Evolutionary conservation across 2,888 invertebrate genomes (phyloP), one percentile per base, ranked within the genome.

Genomic region (Cremastobaeus sp.): DNA sequence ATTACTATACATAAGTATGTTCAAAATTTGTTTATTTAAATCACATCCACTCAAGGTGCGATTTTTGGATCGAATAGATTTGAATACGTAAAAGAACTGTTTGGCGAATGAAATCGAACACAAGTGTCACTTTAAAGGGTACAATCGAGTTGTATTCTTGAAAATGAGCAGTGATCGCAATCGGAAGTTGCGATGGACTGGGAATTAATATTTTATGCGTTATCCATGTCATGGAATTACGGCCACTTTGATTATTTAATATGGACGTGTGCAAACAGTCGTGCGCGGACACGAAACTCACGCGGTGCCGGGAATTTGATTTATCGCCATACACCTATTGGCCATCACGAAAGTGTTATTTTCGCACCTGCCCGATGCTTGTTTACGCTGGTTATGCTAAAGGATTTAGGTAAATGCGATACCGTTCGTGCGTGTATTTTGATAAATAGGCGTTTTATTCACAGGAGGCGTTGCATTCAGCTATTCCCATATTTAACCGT

Each of bases 251-350:
- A 43, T 52, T 64, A 54, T 35, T 65, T 65, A 65, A 65, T 65
- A 65, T 28, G 37, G 14, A 18, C 45, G 35, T 37, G 45, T 45
- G 65, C 54, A 45, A 37, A 37, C 54, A 43, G 54, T 65, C 45
- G 28, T 28, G 65, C 28, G 28, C 30, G 54, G 47, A 54, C 37
- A 45, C 45, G 30, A 50, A 41, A 17, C 48, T 11, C 34, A 37
- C 18, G 28, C 14, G 15, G 18, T 28, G 37, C 9, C 17, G 45
- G 45, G 34, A 43, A 52, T 54, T 30, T 65, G 65, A 65, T 65
- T 65, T 65, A 65, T 54, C 54, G 54, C 54, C 28, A 12, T 9
- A 45, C 65, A 35, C 65, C 54, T 45, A 65, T 65, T 65, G 65
- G 65, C 37, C 30, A 43, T 65, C 65, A 35, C 37, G 54, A 54